Percentiles rank a stretch among this genome's conserved stretches.
Evolutionary conservation across 2,797 vertebrate genomes (phyloP).

Genomic region (Helicolenus hilgendorfi): DNA sequence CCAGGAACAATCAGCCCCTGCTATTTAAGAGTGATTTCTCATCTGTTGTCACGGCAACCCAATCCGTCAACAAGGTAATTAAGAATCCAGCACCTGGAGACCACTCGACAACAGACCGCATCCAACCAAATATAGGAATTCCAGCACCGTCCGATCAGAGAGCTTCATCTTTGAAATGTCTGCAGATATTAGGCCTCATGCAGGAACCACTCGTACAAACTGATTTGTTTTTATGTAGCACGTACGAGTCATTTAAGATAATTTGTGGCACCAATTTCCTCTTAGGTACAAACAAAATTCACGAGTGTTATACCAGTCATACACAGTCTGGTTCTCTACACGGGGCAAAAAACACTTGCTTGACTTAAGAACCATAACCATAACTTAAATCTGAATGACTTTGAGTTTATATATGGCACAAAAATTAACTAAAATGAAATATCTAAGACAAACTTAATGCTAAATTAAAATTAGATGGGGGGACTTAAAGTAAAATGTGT

Average conservation of each 20-base stretch:
- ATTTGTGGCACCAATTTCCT: not conserved
- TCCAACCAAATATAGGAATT: not conserved
- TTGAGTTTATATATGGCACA: not conserved
- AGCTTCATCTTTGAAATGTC: not conserved
- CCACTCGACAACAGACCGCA: not conserved
- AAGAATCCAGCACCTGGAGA: not conserved
- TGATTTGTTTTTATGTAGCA: not conserved
- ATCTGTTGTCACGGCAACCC: slow-evolving; percentile 29
- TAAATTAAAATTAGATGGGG: not conserved
- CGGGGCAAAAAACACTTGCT: not conserved
- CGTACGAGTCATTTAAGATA: not conserved
- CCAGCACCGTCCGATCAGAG: not conserved
- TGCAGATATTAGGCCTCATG: not conserved
- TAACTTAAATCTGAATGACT: not conserved
- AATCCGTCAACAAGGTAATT: slow-evolving; percentile 3
- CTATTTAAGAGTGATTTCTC: not conserved
- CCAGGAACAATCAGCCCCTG: slow-evolving; percentile 31
- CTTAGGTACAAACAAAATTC: not conserved
- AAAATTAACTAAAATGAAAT: not conserved
- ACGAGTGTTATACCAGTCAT: not conserved
- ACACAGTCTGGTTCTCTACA: not conserved
- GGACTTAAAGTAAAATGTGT: not conserved
- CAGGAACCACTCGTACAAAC: not conserved
- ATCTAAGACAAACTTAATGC: not conserved
- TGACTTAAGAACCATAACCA: not conserved